These are phyloP conservation scores for Drosophila lowei DNA, from an alignment of 1,140 invertebrate species.

Conservation along the genomic window DNA sequence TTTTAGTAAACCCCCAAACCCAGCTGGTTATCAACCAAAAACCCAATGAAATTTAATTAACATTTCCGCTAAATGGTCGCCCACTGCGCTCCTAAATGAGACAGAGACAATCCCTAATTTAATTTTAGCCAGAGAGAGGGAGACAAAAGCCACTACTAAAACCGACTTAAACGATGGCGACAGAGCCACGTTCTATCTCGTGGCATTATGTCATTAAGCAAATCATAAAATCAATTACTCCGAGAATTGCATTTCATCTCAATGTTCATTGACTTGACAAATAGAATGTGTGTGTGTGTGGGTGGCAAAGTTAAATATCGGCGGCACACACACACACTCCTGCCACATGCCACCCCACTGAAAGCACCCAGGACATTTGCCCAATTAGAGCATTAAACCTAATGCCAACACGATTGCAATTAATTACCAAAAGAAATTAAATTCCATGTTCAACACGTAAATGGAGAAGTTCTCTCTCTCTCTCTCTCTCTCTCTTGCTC, in stretches of 20 bases:
- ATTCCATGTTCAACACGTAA: slow-evolving; percentile 79
- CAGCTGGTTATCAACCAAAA: too few species aligned
- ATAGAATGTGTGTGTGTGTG: slow-evolving; percentile 41
- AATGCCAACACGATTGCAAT: slow-evolving; percentile 81
- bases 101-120: neutral
- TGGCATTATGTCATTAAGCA: slow-evolving; percentile 39
- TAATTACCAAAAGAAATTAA: slow-evolving; percentile 81
- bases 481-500: neutral
- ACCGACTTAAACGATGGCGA: neutral
- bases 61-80: slow-evolving; percentile 4
- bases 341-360: slow-evolving; percentile 13
- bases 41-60: slow-evolving; percentile 11
- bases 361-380: slow-evolving; percentile 38
- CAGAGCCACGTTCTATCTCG: too few species aligned
- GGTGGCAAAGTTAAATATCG: slow-evolving; percentile 57
- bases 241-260: slow-evolving; percentile 56
- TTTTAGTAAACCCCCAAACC: too few species aligned
- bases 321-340: slow-evolving; percentile 22
- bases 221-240: slow-evolving; percentile 76
- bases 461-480: slow-evolving; percentile 41
- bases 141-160: neutral
- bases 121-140: slow-evolving; percentile 1
- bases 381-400: slow-evolving; percentile 78
- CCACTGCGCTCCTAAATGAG: slow-evolving; percentile 10
- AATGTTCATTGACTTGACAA: slow-evolving; percentile 61